These are phyloP conservation scores for Stenolophus ochropezus DNA, from an alignment of 2,888 invertebrate genomes.

Conservation along the genomic window DNA sequence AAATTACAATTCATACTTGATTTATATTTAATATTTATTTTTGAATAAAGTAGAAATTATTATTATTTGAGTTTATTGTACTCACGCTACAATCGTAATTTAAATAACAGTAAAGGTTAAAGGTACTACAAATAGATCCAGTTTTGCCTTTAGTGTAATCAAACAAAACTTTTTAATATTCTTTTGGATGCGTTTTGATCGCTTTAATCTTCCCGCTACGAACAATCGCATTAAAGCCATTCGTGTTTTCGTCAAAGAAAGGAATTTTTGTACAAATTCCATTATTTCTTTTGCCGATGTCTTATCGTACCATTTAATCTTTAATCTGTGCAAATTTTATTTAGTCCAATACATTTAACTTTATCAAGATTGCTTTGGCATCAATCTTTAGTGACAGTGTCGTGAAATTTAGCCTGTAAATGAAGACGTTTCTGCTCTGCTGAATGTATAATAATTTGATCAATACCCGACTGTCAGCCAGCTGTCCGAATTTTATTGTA, in stretches of 20 bases:
- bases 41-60: no score
- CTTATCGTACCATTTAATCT: slow-evolving; percentile 15
- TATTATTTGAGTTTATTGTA: no score
- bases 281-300: background rate
- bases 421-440: background rate
- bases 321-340: slow-evolving; percentile 3
- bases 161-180: no score
- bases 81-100: no score
- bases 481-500: background rate
- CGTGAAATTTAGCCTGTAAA: background rate
- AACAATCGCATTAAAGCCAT: background rate
- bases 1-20: no score
- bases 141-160: no score
- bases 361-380: slow-evolving; percentile 12
- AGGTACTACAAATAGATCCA: no score
- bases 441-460: slow-evolving; percentile 10
- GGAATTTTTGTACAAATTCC: background rate
- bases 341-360: slow-evolving; percentile 6
- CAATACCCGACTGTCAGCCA: background rate
- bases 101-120: no score
- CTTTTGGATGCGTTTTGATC: no score
- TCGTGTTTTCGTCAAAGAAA: background rate
- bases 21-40: no score
- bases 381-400: slow-evolving; percentile 6
- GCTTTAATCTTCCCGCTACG: no score